A percentile compares a stretch with the other conserved stretches of the same genome.
phyloP scores from a whole-genome alignment of 2,113 vertebrate genomes.

The Rhea americana region DNA sequence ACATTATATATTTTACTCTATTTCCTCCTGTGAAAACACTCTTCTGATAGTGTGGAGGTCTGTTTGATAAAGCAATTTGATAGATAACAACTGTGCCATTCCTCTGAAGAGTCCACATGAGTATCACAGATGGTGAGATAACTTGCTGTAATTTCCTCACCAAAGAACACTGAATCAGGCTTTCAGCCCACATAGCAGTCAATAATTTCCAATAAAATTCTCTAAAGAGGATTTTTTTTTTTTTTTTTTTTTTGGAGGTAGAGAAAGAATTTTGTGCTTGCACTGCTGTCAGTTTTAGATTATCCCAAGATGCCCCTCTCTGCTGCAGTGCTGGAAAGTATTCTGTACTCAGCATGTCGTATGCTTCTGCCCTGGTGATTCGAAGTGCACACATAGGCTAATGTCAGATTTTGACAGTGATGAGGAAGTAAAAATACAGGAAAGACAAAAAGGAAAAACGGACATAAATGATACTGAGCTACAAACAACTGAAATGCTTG shows the following conservation, averaged over 20 bases:
- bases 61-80: conserved; percentile 55
- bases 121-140: conserved; percentile 66
- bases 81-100: conserved; percentile 53
- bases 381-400: neutral
- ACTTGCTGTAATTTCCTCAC: conserved; percentile 50
- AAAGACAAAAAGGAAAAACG: neutral
- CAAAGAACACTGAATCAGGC: conserved; percentile 37
- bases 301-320: neutral
- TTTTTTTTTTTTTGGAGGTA: neutral
- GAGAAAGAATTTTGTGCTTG: conserved; percentile 4
- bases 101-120: conserved; percentile 45
- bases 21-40: neutral
- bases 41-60: conserved; percentile 2
- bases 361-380: neutral
- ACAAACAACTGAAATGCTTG: neutral
- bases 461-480: neutral
- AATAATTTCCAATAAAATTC: conserved; percentile 48
- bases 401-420: neutral
- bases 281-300: conserved; percentile 14
- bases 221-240: neutral
- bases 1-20: neutral
- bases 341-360: neutral
- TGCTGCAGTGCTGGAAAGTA: neutral
- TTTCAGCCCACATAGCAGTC: conserved; percentile 46
- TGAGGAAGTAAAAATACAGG: neutral